Evolutionary conservation across 2,113 vertebrate species (phyloP).

Genomic region (Takifugu bimaculatus): DNA sequence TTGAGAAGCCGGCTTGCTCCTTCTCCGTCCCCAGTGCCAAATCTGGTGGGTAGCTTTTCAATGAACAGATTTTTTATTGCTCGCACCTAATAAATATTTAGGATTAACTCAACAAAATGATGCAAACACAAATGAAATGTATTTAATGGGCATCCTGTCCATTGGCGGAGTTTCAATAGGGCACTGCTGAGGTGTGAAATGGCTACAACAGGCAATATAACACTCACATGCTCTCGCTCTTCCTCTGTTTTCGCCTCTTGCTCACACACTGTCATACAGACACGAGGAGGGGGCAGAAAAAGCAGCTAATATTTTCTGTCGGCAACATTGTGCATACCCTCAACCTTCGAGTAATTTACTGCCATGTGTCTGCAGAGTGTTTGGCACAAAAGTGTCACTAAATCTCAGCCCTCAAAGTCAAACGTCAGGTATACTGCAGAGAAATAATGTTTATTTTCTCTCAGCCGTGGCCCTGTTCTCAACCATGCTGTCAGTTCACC

Average conservation of each 20-base stretch:
- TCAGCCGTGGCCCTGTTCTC: conserved; percentile 68
- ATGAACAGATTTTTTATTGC: conserved; percentile 67
- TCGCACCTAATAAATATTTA: conserved; percentile 73
- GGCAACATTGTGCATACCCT: conserved; percentile 67
- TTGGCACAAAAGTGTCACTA: conserved; percentile 74
- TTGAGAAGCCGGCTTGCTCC: conserved; percentile 33
- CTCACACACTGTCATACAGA: conserved; percentile 22
- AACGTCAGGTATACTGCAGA: conserved; percentile 75
- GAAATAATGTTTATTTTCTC: conserved; percentile 82
- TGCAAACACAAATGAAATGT: conserved; percentile 73
- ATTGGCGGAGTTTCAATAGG: conserved; percentile 60
- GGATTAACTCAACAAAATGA: conserved; percentile 69
- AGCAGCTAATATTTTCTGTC: conserved; percentile 66
- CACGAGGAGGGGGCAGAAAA: conserved; percentile 30
- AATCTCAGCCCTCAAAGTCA: conserved; percentile 80
- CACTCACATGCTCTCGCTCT: conserved; percentile 43
- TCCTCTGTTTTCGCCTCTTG: conserved; percentile 29
- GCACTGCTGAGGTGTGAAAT: conserved; percentile 63
- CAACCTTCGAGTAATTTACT: conserved; percentile 79
- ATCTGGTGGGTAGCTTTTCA: conserved; percentile 47
- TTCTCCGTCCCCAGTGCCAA: conserved; percentile 46
- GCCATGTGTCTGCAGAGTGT: conserved; percentile 69
- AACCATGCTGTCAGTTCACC: conserved; percentile 66
- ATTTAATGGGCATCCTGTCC: conserved; percentile 66
- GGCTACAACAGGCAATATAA: conserved; percentile 65